Conservation (phyloP, 1,140 invertebrate genomes). For the Halyomorpha halys region DNA sequence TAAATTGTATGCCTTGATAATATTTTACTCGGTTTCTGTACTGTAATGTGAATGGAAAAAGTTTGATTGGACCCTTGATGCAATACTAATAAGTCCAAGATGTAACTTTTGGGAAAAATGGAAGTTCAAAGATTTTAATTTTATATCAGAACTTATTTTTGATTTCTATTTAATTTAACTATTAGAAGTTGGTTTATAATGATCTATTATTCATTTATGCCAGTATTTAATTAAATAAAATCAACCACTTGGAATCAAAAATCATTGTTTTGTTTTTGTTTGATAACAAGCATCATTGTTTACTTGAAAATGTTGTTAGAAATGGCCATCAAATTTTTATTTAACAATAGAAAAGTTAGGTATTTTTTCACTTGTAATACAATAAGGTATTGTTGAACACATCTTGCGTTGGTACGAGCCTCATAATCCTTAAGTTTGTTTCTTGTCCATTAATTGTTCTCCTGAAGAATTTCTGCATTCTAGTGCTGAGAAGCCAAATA, state of each 20-base stretch:
- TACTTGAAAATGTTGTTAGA: no score
- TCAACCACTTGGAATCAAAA: no score
- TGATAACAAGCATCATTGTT: no score
- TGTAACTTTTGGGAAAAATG: no score
- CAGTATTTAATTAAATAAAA: no score
- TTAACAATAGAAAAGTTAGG: background rate
- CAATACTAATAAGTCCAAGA: background rate
- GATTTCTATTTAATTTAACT: no score
- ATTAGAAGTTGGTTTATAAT: no score
- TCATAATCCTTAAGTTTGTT: constrained; percentile 51
- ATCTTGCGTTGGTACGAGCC: constrained; percentile 34
- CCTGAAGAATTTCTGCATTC: constrained; percentile 67
- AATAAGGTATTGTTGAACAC: constrained; percentile 12
- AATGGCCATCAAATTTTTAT: background rate
- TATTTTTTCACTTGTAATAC: constrained; percentile 14
- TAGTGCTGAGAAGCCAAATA: constrained; percentile 56
- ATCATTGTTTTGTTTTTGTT: no score
- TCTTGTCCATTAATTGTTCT: constrained; percentile 46
- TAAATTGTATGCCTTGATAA: background rate
- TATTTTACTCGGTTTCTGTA: background rate
- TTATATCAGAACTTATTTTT: no score
- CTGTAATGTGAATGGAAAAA: no score
- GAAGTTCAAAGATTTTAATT: no score
- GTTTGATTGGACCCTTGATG: background rate
- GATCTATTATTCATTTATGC: no score